Evolutionary conservation across 2,888 invertebrate species (phyloP).

Genomic region (Abrostola triplasia): DNA sequence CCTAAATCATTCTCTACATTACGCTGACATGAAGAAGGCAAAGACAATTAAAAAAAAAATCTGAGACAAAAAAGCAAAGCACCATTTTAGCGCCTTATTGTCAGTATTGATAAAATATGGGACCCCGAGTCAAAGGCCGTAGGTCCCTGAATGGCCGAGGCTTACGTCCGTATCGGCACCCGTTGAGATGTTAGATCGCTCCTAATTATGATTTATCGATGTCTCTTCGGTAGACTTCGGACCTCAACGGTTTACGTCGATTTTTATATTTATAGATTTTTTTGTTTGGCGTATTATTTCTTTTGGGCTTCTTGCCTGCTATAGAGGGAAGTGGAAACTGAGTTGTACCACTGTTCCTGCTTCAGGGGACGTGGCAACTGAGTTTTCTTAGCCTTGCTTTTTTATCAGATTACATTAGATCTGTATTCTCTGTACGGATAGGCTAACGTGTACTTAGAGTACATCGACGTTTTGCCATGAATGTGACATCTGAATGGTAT

Average conservation of each 20-base stretch:
- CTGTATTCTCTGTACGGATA: no score
- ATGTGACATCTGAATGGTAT: no score
- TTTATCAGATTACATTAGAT: no score
- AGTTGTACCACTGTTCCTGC: no score
- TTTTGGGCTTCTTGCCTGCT: no score
- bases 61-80: constrained; percentile 32
- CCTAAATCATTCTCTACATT: neutral
- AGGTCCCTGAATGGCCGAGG: constrained; percentile 60
- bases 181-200: constrained; percentile 77
- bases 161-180: constrained; percentile 80
- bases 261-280: neutral
- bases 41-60: neutral
- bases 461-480: no score
- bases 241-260: constrained; percentile 24
- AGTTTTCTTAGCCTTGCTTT: no score
- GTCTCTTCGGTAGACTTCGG: constrained; percentile 25
- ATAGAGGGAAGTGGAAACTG: no score
- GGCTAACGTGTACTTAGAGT: no score
- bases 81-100: constrained; percentile 60
- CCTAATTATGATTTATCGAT: constrained; percentile 84
- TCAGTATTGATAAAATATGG: constrained; percentile 71
- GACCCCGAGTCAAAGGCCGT: constrained; percentile 66
- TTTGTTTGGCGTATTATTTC: no score
- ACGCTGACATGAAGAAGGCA: neutral
- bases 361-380: no score